Evolutionary conservation across 2,113 vertebrate species (phyloP), one percentile per base, ranked within the genome.

Genomic region (Anguilla rostrata): DNA sequence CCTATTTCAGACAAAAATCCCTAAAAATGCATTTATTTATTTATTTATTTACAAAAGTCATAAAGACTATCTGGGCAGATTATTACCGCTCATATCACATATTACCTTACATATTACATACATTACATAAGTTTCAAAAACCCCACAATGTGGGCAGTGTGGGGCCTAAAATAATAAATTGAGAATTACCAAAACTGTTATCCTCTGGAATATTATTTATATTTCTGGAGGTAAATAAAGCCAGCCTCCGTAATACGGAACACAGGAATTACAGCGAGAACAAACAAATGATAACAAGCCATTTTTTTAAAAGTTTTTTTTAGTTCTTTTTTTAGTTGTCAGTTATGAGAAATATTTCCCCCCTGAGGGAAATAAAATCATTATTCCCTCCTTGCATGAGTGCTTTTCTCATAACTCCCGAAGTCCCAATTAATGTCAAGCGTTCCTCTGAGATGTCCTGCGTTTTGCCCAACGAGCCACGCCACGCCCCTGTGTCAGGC

Each of bases 341-440:
- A 26, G 71, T 75, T 75, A 75, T 75, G 71, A 34, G 71, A 75
- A 75, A 34, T 26, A n/a, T 14, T 75, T 75, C 34, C 11, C 71
- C 71, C 71, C 71, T 6, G n/a, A 34, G 71, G 26, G 26, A 75
- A 75, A 75, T 75, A 75, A 75, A 75, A 75, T 75, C 71, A 75
- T 26, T 34, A 75, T 34, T 75, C 71, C 71, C 34, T 75, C 71
- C n/a, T n/a, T 34, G 71, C 71, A n/a, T 75, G 71, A 75, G 6
- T 34, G 71, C 71, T 75, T 75, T 75, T 75, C 71, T 75, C 71
- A 75, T 75, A 75, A 34, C 71, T 75, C 71, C 71, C 71, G 11
- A 75, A 75, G 71, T 75, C 71, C 71, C 71, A 75, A 75, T 75
- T 75, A 75, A 75, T 75, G 71, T 75, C 71, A 29, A 26, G 1